Evolutionary conservation across 2,797 vertebrate species (phyloP).

Genomic region (Rhinoraja longicauda): DNA sequence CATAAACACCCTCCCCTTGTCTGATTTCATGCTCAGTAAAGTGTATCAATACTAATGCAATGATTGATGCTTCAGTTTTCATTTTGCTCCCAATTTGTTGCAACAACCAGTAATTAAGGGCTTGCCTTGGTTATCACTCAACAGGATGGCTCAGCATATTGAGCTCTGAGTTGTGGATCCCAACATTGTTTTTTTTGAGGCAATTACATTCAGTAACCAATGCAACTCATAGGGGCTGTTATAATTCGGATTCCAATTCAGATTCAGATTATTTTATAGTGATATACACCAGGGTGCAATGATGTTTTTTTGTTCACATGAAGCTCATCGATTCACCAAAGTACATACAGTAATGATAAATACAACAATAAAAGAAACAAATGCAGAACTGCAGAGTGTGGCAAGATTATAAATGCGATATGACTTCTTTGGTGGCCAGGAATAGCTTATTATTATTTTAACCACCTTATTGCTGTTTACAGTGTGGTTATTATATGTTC

Average conservation of each 20-base stretch:
- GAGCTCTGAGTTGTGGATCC: background rate
- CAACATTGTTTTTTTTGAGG: background rate
- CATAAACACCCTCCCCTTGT: background rate
- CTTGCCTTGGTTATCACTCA: no score
- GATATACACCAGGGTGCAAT: no score
- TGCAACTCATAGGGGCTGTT: background rate
- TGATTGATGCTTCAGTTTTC: background rate
- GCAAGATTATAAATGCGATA: no score
- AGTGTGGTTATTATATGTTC: background rate
- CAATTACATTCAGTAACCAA: slow-evolving; percentile 19
- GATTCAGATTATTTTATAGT: no score
- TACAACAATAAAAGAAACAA: no score
- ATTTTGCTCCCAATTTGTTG: background rate
- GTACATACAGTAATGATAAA: no score
- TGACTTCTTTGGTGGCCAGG: background rate
- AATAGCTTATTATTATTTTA: background rate
- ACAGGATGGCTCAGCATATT: background rate
- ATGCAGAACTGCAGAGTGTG: no score
- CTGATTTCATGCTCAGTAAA: background rate
- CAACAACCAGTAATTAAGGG: background rate
- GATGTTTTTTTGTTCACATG: no score
- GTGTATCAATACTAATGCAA: background rate
- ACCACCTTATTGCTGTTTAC: slow-evolving; percentile 17
- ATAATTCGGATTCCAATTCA: no score
- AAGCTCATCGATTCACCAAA: no score